Conservation (phyloP, 37 sponge, comb jelly and placozoan species). For the Hexactinellida sp. region DNA sequence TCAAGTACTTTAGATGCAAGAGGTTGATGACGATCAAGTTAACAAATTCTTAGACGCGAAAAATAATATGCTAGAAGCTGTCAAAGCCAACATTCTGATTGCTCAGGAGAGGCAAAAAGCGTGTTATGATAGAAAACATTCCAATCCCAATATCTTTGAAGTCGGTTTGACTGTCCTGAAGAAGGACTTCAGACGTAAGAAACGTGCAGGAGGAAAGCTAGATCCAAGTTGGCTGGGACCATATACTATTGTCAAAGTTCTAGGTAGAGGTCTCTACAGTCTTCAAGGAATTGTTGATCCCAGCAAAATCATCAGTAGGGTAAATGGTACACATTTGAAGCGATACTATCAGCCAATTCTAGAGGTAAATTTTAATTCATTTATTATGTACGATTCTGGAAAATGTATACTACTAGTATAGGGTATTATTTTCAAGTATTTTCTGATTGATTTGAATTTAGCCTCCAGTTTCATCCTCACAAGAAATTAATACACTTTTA, state of each 20-base stretch:
- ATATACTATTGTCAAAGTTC: slow-evolving; percentile 21
- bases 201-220: slow-evolving; percentile 47
- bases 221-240: slow-evolving; percentile 27
- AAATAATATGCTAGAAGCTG: slow-evolving; percentile 23
- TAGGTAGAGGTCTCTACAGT: slow-evolving; percentile 17
- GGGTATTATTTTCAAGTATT: background rate
- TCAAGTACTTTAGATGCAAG: background rate
- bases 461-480: background rate
- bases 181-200: slow-evolving; percentile 45
- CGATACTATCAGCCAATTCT: background rate
- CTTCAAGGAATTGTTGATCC: background rate
- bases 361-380: background rate
- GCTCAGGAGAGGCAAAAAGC: slow-evolving; percentile 55
- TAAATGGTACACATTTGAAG: background rate
- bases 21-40: slow-evolving; percentile 12
- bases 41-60: background rate
- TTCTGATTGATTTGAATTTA: background rate
- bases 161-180: slow-evolving; percentile 33
- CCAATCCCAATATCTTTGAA: slow-evolving; percentile 24
- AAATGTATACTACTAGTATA: background rate
- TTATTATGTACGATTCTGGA: background rate
- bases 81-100: slow-evolving; percentile 41
- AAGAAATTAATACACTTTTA: background rate
- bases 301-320: background rate
- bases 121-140: slow-evolving; percentile 42